These are phyloP conservation scores for Neuroterus valhalla DNA, from an alignment of 1,140 invertebrate species.

Conservation along the genomic window DNA sequence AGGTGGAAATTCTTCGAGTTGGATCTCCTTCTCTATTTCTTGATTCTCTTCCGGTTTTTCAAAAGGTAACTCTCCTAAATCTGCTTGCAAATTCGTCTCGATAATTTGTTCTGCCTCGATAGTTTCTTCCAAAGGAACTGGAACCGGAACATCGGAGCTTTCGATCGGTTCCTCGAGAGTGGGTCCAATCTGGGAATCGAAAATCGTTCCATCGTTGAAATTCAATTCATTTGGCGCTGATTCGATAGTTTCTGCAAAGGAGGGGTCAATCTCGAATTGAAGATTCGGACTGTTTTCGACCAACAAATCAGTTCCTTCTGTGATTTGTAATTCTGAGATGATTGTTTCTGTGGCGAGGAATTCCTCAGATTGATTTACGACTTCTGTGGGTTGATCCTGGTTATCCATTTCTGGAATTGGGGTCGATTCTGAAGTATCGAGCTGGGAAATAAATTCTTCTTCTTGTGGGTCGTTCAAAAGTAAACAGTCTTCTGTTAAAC, in stretches of 20 bases:
- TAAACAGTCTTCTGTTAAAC: background rate
- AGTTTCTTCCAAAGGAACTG: background rate
- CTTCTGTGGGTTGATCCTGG: background rate
- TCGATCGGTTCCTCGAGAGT: background rate
- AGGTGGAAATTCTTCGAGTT: too few species aligned
- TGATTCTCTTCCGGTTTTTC: background rate
- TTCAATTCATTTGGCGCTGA: background rate
- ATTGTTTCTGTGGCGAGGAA: background rate
- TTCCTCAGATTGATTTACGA: background rate
- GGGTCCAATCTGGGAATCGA: background rate
- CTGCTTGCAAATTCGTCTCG: background rate
- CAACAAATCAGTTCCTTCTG: background rate
- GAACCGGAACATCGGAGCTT: background rate
- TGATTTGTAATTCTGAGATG: conserved; percentile 15
- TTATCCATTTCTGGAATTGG: background rate
- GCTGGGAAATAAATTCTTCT: conserved; percentile 1
- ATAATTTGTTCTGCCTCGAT: background rate
- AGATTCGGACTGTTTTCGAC: background rate
- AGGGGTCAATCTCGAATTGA: conserved; percentile 17
- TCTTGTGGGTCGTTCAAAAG: conserved; percentile 1
- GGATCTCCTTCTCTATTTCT: background rate
- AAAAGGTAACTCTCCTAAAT: background rate
- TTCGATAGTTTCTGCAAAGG: background rate
- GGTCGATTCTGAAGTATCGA: background rate
- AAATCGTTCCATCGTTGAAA: conserved; percentile 6